These are phyloP conservation scores for Brassicogethes aeneus DNA, from an alignment of 2,888 invertebrate genomes.

Conservation along the genomic window DNA sequence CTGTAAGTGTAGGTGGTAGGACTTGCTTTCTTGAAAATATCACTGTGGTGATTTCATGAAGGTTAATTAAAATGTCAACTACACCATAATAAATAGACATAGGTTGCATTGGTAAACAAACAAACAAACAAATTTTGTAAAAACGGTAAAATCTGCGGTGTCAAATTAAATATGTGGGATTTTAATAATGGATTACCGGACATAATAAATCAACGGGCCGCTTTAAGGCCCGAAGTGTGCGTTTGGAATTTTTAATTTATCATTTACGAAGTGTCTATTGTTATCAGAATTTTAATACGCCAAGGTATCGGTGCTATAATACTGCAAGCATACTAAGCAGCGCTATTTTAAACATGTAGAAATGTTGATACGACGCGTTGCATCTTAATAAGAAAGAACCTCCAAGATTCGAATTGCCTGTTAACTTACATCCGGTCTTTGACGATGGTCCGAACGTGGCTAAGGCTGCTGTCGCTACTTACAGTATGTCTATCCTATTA, in stretches of 20 bases:
- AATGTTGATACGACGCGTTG: conserved; percentile 21
- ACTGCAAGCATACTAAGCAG: conserved; percentile 28
- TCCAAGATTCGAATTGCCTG: conserved; percentile 29
- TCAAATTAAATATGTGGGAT: neutral
- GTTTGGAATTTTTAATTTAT: neutral
- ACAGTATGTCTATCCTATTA: conserved; percentile 5
- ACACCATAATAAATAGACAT: no score
- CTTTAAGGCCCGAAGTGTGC: neutral
- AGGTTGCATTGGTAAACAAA: no score
- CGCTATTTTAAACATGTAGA: conserved; percentile 21
- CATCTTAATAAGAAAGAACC: conserved; percentile 26
- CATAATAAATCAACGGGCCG: neutral
- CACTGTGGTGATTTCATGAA: no score
- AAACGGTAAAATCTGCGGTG: no score
- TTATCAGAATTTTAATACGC: neutral
- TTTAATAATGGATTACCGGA: neutral
- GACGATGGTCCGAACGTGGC: conserved; percentile 7
- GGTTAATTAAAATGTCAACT: no score
- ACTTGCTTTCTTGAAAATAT: no score
- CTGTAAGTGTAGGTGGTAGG: no score
- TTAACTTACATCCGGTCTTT: conserved; percentile 30
- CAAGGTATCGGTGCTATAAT: conserved; percentile 10
- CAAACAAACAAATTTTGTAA: no score
- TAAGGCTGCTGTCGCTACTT: conserved; percentile 2
- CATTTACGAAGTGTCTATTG: neutral